Evolutionary conservation across 2,888 invertebrate species (phyloP).

Genomic region (Exocentrus adspersus): DNA sequence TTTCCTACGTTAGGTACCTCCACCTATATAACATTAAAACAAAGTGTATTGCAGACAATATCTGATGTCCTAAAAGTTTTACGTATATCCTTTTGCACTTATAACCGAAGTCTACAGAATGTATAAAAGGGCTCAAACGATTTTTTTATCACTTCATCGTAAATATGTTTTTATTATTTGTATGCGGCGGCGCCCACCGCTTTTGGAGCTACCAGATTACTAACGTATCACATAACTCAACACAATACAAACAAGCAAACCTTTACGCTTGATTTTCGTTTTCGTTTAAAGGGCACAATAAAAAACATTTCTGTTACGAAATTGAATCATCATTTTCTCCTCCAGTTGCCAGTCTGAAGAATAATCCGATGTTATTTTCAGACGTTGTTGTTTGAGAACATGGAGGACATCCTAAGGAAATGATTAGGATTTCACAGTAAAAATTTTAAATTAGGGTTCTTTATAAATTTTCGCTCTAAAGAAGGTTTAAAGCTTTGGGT

Average conservation of each 20-base stretch:
- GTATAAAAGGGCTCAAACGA: conserved; percentile 5
- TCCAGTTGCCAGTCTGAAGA: conserved; percentile 15
- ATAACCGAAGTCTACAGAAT: background rate
- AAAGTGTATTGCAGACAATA: too few relatives aligned
- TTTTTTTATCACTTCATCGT: background rate
- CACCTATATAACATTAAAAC: too few relatives aligned
- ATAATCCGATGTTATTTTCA: conserved; percentile 22
- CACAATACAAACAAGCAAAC: conserved; percentile 22
- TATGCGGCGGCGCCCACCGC: conserved; percentile 1
- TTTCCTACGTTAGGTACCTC: too few relatives aligned
- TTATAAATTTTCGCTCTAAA: conserved; percentile 11
- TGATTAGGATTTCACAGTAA: conserved; percentile 18
- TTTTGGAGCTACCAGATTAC: conserved; percentile 14
- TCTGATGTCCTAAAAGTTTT: too few relatives aligned
- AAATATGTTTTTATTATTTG: conserved; percentile 16
- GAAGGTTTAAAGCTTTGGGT: background rate
- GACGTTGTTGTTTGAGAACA: too few relatives aligned
- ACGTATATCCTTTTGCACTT: background rate
- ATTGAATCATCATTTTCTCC: conserved; percentile 27
- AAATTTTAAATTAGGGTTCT: conserved; percentile 2
- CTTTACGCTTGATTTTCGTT: conserved; percentile 25
- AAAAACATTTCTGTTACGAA: conserved; percentile 22
- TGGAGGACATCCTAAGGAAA: conserved; percentile 18
- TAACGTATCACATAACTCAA: conserved; percentile 20
- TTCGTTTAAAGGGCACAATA: conserved; percentile 27